Conservation (phyloP, 1,140 invertebrate species). For the Drosophila sp. region DNA sequence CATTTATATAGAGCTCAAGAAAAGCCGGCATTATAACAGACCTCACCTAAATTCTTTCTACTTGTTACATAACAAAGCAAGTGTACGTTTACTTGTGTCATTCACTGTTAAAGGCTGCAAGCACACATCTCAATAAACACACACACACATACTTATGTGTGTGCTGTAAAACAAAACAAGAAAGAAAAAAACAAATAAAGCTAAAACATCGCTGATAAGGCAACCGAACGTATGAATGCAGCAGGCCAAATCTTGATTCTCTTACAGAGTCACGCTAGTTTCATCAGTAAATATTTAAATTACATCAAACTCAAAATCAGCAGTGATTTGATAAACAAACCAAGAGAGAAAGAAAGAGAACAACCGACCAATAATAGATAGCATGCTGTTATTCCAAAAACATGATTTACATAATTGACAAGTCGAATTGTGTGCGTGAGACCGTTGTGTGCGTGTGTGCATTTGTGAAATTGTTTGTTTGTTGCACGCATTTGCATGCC, state of each 20-base stretch:
- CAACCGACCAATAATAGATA: constrained; percentile 6
- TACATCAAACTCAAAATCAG: constrained; percentile 33
- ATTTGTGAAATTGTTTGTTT: constrained; percentile 32
- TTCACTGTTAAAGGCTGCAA: constrained; percentile 42
- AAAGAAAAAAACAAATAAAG: constrained; percentile 65
- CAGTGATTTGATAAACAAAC: constrained; percentile 29
- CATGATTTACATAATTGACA: constrained; percentile 78
- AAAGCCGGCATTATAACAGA: not conserved
- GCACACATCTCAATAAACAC: not conserved
- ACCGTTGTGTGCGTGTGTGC: constrained; percentile 27
- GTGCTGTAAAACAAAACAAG: constrained; percentile 55
- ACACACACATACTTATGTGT: constrained; percentile 15
- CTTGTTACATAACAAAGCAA: constrained; percentile 63
- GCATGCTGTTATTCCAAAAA: constrained; percentile 34
- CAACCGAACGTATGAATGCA: constrained; percentile 3
- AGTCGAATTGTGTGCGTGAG: constrained; percentile 2
- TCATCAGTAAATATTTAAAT: constrained; percentile 44
- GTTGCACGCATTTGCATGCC: constrained; percentile 48
- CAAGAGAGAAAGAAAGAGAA: constrained; percentile 13
- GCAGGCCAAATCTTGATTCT: constrained; percentile 13
- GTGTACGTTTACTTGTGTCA: constrained; percentile 40
- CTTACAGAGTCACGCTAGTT: constrained; percentile 55
- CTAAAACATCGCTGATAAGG: constrained; percentile 56
- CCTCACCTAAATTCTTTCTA: constrained; percentile 23
- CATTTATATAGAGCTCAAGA: not conserved